phyloP scores from a whole-genome alignment of 2,113 vertebrate species.

The Callipepla californica region DNA sequence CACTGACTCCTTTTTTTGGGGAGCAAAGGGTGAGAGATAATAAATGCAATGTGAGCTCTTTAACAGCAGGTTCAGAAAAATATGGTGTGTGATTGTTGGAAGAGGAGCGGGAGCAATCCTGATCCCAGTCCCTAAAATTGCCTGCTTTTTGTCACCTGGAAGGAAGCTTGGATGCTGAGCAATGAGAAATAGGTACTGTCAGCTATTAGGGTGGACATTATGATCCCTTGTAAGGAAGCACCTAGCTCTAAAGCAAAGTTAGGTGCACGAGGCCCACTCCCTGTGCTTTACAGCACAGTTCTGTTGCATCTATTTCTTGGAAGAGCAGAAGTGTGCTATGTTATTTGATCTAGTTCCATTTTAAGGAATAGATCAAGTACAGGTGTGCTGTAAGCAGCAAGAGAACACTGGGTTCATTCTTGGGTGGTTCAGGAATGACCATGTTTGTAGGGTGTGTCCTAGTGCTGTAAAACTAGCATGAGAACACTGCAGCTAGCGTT shows the following conservation, averaged over 20 bases:
- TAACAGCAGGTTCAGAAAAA: neutral
- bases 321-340: neutral
- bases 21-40: no score
- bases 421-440: neutral
- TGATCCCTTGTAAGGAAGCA: neutral
- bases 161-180: neutral
- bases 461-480: neutral
- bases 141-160: neutral
- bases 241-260: neutral
- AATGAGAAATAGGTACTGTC: neutral
- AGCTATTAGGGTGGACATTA: neutral
- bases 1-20: neutral
- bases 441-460: neutral
- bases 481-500: neutral
- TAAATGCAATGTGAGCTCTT: no score
- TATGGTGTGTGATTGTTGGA: neutral
- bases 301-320: neutral
- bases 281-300: neutral
- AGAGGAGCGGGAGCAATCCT: neutral
- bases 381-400: neutral
- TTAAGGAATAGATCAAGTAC: neutral
- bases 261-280: rapidly evolving
- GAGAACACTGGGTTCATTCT: neutral
- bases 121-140: neutral
- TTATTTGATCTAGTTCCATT: neutral